phyloP scores from a whole-genome alignment of 2,888 invertebrate species.

The Dascillus cervinus region DNA sequence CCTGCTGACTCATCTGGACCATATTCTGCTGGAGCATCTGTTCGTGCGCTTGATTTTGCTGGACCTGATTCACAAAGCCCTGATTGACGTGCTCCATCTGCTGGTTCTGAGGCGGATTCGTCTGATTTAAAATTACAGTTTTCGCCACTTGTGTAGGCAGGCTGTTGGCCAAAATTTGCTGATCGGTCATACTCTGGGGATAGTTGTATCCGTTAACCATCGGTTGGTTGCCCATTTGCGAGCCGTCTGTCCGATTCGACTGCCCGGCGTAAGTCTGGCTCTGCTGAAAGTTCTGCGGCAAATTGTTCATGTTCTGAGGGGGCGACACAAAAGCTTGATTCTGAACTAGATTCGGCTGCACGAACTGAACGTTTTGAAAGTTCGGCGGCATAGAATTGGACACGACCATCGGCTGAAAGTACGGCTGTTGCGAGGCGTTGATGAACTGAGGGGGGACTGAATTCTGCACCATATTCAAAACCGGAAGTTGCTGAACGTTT shows the following conservation, averaged over 20 bases:
- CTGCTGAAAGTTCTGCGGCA: slow-evolving; percentile 33
- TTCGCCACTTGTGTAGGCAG: slow-evolving; percentile 35
- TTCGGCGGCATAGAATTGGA: slow-evolving; percentile 30
- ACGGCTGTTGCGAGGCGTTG: slow-evolving; percentile 30
- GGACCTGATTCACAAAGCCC: slow-evolving; percentile 19
- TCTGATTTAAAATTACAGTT: slow-evolving; percentile 28
- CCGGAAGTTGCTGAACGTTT: slow-evolving; percentile 17
- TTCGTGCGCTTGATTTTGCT: slow-evolving; percentile 25
- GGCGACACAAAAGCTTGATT: slow-evolving; percentile 40
- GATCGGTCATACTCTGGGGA: slow-evolving; percentile 20
- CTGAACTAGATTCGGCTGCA: slow-evolving; percentile 36
- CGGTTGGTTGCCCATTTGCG: slow-evolving; percentile 22
- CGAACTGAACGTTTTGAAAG: slow-evolving; percentile 37
- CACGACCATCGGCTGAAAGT: slow-evolving; percentile 31
- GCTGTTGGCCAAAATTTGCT: slow-evolving; percentile 27
- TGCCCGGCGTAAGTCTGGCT: slow-evolving; percentile 38
- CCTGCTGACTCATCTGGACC: slow-evolving; percentile 30
- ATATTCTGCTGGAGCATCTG: slow-evolving; percentile 25
- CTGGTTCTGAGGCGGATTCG: slow-evolving; percentile 14
- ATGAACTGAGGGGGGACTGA: slow-evolving; percentile 36
- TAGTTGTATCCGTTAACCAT: slow-evolving; percentile 38
- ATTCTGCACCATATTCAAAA: slow-evolving; percentile 13
- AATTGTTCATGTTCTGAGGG: slow-evolving; percentile 31
- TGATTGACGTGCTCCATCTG: slow-evolving; percentile 27
- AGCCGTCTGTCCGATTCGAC: slow-evolving; percentile 27